phyloP scores from a whole-genome alignment of 2,888 invertebrate species.

The Kuschelorhynchus macadamiae region DNA sequence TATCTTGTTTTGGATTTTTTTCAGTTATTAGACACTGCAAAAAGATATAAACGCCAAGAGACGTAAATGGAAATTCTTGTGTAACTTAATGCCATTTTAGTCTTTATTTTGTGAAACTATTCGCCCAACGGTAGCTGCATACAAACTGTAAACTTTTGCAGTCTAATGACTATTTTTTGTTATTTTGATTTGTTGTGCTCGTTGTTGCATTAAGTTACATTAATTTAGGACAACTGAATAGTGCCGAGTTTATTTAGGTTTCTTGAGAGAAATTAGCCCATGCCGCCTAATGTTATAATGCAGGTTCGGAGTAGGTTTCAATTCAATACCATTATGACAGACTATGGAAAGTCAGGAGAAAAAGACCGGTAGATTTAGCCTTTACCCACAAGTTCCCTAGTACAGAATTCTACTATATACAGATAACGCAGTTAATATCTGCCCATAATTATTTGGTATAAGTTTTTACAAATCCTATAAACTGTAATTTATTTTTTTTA shows the following conservation, averaged over 20 bases:
- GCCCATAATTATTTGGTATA: too few species aligned
- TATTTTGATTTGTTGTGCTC: not conserved
- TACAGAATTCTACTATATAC: too few species aligned
- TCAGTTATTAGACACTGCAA: too few species aligned
- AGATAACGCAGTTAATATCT: too few species aligned
- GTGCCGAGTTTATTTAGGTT: conserved; percentile 1
- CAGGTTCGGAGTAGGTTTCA: not conserved
- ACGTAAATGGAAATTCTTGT: not conserved
- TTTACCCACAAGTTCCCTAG: too few species aligned
- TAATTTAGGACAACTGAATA: not conserved
- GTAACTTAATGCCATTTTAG: not conserved
- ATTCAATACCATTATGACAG: too few species aligned
- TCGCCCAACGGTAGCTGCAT: conserved; percentile 3
- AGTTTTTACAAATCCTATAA: too few species aligned
- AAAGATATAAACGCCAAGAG: not conserved
- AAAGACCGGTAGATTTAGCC: too few species aligned
- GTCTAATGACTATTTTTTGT: conserved; percentile 11
- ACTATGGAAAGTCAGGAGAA: too few species aligned
- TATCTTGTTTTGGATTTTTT: too few species aligned
- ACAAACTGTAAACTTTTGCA: conserved; percentile 7
- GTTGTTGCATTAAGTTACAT: not conserved
- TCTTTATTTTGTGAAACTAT: conserved; percentile 5
- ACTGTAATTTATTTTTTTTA: too few species aligned
- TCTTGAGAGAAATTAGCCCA: not conserved
- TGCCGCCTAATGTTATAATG: not conserved